Base-by-base conservation (phyloP, 2,797 vertebrate species). In the Epinephelus awoara region DNA sequence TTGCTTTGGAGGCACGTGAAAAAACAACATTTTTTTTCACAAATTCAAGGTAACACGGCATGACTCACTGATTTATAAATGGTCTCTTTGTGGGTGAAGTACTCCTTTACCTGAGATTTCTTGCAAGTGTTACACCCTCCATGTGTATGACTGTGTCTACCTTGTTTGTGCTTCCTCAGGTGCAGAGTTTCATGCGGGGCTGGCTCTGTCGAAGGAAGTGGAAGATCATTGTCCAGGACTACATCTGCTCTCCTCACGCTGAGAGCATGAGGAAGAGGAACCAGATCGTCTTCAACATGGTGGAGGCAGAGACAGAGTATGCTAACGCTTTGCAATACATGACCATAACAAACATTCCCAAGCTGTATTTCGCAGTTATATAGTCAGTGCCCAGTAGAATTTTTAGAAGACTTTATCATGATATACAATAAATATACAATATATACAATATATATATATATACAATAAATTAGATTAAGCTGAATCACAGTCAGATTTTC, bases 261-360 rank as follows among this genome's bases (percentile, higher is more conserved):
- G 97, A 98, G 90, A 99, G 97, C 89, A 99, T 99, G 98, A 95
- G 98, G 83, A 99, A 98, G 91, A 96, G 98, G 81, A 99, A 99
- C 90, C 98, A 98, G 92, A 97, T 99, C 4, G 98, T 98, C 87
- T 99, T 99, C 93, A 97, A 96, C 92, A 99, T 99, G 98, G 97
- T 98, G 72, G 98, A 99, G 78, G 96, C 97, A 0, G 98, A 99
- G 93, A 95, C 97, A 0, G 98, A 98, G 38, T 95, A 94, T 34
- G 29, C 29, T 34, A 40, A 12, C 9, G 9, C 40, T 75, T 67
- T 70, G 27, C 34, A 42, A 5, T 8, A 3, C 57, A 25, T 6
- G 11, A 34, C 27, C 29, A n/a, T 51, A 52, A 34, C 25, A 47
- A n/a, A 67, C 19, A 21, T 34, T 59, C 10, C 1, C 14, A 13